phyloP scores from a whole-genome alignment of 2,797 vertebrate genomes.

The Melanotaenia nigrans region DNA sequence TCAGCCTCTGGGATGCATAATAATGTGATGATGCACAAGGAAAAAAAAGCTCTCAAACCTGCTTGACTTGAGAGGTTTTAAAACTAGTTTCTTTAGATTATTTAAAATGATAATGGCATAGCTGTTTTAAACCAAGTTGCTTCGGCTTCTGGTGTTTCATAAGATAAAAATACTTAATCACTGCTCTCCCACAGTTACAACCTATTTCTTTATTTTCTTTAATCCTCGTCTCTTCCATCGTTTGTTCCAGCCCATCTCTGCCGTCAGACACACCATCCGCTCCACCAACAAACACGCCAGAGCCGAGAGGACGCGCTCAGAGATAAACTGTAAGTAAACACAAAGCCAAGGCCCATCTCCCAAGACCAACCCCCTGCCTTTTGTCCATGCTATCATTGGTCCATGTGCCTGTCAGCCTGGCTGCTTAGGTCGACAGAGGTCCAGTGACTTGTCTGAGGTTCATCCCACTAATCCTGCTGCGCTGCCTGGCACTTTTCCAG shows the following conservation, averaged over 20 bases:
- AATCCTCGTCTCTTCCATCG: neutral
- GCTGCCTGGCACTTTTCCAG: slow-evolving; percentile 54
- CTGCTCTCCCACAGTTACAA: neutral
- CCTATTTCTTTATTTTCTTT: neutral
- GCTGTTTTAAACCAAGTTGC: neutral
- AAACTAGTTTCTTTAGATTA: neutral
- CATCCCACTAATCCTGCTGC: slow-evolving; percentile 57
- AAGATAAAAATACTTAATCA: neutral
- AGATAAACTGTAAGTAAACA: slow-evolving; percentile 93
- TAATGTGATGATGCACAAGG: slow-evolving; percentile 56
- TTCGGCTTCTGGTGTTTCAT: neutral
- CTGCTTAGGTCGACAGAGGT: slow-evolving; percentile 28
- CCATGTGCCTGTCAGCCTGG: slow-evolving; percentile 18
- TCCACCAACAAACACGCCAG: slow-evolving; percentile 90
- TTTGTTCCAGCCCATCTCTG: slow-evolving; percentile 84
- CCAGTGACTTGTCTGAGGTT: slow-evolving; percentile 36
- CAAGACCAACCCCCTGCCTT: neutral
- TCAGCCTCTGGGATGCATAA: slow-evolving; percentile 66
- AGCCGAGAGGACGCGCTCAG: slow-evolving; percentile 92
- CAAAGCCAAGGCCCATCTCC: slow-evolving; percentile 9
- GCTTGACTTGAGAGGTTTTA: neutral
- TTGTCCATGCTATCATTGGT: slow-evolving; percentile 31
- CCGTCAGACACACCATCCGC: slow-evolving; percentile 95
- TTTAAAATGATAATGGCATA: neutral
- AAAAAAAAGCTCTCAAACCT: slow-evolving; percentile 22